These are phyloP conservation scores for Tragelaphus scriptus DNA, from an alignment of 2,113 vertebrate species.

Conservation along the genomic window DNA sequence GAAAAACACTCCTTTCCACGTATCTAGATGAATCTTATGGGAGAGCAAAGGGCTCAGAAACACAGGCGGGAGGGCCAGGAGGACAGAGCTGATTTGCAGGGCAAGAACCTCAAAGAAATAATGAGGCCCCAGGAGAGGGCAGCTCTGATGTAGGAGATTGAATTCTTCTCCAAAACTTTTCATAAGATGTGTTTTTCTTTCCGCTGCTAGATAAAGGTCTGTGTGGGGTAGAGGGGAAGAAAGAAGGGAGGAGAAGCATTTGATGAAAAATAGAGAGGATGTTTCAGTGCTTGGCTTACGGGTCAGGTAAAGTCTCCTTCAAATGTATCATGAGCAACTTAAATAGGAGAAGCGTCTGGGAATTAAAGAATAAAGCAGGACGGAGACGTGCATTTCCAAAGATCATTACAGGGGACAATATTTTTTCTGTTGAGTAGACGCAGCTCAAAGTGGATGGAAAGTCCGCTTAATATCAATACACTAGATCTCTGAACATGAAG, in stretches of 20 bases:
- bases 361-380: constrained; percentile 1
- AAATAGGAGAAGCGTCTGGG: neutral
- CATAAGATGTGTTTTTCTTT: constrained; percentile 55
- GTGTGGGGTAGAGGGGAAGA: neutral
- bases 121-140: constrained; percentile 64
- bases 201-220: constrained; percentile 43
- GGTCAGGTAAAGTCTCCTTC: constrained; percentile 2
- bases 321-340: neutral
- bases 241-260: neutral
- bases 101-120: constrained; percentile 68
- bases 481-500: neutral
- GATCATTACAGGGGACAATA: neutral
- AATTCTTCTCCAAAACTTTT: constrained; percentile 58
- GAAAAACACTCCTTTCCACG: neutral
- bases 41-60: neutral
- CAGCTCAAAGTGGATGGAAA: neutral
- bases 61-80: constrained; percentile 12
- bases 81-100: constrained; percentile 62
- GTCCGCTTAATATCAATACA: neutral
- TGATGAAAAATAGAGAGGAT: constrained; percentile 35
- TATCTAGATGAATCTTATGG: neutral
- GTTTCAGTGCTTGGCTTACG: neutral
- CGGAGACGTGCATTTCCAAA: neutral
- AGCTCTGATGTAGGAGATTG: constrained; percentile 60
- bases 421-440: constrained; percentile 13